Evolutionary conservation across 2,113 vertebrate genomes (phyloP).

Genomic region (Semnopithecus entellus): DNA sequence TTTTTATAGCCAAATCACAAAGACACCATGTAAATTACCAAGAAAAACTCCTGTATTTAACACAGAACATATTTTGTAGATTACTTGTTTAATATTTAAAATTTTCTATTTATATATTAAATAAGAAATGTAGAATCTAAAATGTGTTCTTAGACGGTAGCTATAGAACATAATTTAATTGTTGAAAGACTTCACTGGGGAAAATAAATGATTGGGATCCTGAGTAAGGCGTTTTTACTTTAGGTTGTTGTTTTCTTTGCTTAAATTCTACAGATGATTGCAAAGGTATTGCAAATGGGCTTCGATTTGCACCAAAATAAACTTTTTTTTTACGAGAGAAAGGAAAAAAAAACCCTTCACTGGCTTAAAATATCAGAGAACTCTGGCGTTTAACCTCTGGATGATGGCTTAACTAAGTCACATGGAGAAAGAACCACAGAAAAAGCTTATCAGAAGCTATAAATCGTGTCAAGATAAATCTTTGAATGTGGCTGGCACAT

Average conservation of each 20-base stretch:
- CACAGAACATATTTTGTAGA: neutral
- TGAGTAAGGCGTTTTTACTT: conserved; percentile 15
- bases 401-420: conserved; percentile 29
- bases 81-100: conserved; percentile 4
- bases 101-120: neutral
- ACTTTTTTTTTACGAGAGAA: neutral
- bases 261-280: neutral
- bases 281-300: neutral
- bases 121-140: conserved; percentile 9
- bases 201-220: neutral
- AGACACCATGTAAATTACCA: neutral
- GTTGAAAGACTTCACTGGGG: conserved; percentile 23
- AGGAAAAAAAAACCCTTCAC: neutral
- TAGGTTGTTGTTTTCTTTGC: neutral
- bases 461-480: conserved; percentile 64
- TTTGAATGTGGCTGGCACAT: conserved; percentile 52
- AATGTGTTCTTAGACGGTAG: neutral
- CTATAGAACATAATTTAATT: conserved; percentile 39
- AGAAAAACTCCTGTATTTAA: neutral
- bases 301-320: conserved; percentile 30
- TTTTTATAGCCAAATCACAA: conserved; percentile 35
- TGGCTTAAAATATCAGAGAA: conserved; percentile 49
- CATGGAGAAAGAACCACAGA: conserved; percentile 6
- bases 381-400: conserved; percentile 1
- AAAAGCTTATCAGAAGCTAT: conserved; percentile 54